A percentile compares a stretch with the other conserved stretches of the same genome.
Evolutionary conservation across 2,888 invertebrate species (phyloP).

Genomic region (Calliopum simillimum): DNA sequence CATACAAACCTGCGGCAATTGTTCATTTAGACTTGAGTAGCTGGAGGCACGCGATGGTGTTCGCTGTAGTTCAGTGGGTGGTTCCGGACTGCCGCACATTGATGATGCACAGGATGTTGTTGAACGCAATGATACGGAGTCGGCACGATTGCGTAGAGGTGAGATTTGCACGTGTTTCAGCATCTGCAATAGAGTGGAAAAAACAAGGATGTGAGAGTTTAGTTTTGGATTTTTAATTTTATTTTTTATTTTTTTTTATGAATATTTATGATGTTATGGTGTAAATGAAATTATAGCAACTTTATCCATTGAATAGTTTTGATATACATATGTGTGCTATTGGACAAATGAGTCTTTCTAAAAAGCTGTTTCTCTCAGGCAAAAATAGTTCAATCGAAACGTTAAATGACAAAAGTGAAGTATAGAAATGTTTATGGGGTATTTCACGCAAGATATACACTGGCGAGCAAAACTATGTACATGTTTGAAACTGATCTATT

Average conservation of each 20-base stretch:
- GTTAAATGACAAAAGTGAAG: too few species aligned
- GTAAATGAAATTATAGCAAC: too few species aligned
- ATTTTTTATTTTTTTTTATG: not conserved
- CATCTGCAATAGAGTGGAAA: constrained; percentile 72
- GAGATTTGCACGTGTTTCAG: constrained; percentile 93
- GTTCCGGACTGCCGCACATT: constrained; percentile 75
- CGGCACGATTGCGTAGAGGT: constrained; percentile 85
- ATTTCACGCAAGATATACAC: too few species aligned
- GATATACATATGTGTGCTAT: too few species aligned
- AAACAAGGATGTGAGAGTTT: constrained; percentile 24
- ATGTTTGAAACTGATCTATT: too few species aligned
- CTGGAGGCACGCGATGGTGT: constrained; percentile 79
- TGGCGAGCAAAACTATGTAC: too few species aligned
- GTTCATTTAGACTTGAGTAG: constrained; percentile 73
- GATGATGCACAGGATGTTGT: constrained; percentile 74
- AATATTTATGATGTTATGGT: not conserved
- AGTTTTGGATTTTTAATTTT: not conserved
- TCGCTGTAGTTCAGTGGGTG: constrained; percentile 67
- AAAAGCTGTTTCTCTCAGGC: not conserved
- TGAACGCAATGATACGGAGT: constrained; percentile 82
- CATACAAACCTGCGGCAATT: constrained; percentile 68
- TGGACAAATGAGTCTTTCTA: too few species aligned
- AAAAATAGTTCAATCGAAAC: not conserved
- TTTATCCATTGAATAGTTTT: too few species aligned
- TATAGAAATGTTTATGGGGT: too few species aligned